Conservation (phyloP, 2,113 vertebrate genomes). For the Pseudorasbora parva region DNA sequence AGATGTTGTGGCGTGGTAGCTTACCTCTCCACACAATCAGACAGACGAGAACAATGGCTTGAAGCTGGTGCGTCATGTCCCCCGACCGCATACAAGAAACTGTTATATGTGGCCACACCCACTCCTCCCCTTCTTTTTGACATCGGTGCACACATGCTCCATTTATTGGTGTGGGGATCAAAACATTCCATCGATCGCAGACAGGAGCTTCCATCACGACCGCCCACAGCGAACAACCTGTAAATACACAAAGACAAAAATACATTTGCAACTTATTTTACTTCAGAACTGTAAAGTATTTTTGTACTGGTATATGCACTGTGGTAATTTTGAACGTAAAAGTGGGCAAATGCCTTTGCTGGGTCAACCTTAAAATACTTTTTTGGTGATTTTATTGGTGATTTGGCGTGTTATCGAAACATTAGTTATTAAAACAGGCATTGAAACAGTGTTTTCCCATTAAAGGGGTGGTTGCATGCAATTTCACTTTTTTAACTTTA, state of each 20-base stretch:
- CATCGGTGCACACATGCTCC: conserved; percentile 93
- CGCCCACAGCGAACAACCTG: conserved; percentile 93
- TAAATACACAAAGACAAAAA: conserved; percentile 18
- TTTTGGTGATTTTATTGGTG: not conserved
- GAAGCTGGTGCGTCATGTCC: conserved; percentile 95
- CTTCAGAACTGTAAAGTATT: not conserved
- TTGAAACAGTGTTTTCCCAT: not conserved
- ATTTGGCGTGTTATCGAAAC: not conserved
- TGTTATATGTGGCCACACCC: conserved; percentile 90
- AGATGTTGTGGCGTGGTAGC: not conserved
- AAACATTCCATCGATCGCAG: conserved; percentile 96
- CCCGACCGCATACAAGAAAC: conserved; percentile 91
- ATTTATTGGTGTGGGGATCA: conserved; percentile 97
- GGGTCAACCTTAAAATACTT: not conserved
- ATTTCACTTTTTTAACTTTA: too few relatives aligned
- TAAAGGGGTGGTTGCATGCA: too few relatives aligned
- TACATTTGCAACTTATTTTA: not conserved
- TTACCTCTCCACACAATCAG: conserved; percentile 93
- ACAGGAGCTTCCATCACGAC: conserved; percentile 94
- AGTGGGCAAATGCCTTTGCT: not conserved
- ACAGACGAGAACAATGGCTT: conserved; percentile 91
- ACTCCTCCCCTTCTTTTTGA: conserved; percentile 92
- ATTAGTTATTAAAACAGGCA: not conserved
- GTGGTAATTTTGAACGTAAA: not conserved
- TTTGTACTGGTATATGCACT: too few relatives aligned